These are phyloP conservation scores for Chironex yamaguchii DNA, from an alignment of 30 jellyfish, hydroid and myxozoan genomes.

Conservation along the genomic window DNA sequence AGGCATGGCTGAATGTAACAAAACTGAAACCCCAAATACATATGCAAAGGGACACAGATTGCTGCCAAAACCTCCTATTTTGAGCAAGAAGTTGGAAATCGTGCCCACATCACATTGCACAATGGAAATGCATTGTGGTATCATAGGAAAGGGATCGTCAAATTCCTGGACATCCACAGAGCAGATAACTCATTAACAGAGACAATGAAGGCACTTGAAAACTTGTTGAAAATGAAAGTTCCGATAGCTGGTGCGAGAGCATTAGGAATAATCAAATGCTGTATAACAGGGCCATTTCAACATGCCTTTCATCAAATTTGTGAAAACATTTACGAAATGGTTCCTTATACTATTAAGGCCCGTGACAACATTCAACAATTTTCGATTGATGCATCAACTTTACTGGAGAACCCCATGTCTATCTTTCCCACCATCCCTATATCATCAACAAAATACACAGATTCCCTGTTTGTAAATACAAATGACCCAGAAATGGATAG, in stretches of 20 bases:
- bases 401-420: background rate
- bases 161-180: background rate
- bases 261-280: conserved; percentile 2
- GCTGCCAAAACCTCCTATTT: conserved; percentile 1
- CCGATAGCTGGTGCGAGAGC: conserved; percentile 37
- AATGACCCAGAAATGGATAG: conserved; percentile 17
- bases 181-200: background rate
- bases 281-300: conserved; percentile 32
- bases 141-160: background rate
- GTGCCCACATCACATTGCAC: conserved; percentile 32
- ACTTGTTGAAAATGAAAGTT: background rate
- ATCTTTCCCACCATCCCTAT: background rate
- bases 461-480: background rate
- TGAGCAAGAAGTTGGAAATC: conserved; percentile 16
- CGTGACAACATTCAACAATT: background rate
- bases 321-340: conserved; percentile 15
- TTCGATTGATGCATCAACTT: background rate
- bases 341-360: background rate
- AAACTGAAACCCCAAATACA: background rate
- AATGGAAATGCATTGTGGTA: conserved; percentile 24
- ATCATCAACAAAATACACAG: background rate
- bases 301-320: conserved; percentile 8
- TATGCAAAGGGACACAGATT: background rate
- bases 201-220: background rate
- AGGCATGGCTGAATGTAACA: background rate